Base-by-base conservation (phyloP, 2,797 vertebrate species). In the Dallia pectoralis region DNA sequence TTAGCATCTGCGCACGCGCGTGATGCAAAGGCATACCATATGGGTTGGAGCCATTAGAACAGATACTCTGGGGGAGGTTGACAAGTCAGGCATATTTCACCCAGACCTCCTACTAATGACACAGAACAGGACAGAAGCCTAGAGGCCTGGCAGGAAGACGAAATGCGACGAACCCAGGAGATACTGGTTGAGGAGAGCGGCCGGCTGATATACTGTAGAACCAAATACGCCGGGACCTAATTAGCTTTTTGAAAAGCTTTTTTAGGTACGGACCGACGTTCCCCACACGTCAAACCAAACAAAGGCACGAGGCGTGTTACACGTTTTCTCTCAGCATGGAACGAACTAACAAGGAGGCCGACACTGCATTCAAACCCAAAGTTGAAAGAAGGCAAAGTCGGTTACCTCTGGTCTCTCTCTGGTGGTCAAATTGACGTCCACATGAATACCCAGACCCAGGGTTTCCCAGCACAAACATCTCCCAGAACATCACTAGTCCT, bases 61-160 rank as follows among this genome's bases (percentile, higher is more conserved):
- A 9, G 9, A 56, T n/a, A 56, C 9, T 3, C 53, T 22, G 12
- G 53, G 53, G n/a, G 53, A 56, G 53, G 53, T 25, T 56, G 53
- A 56, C n/a, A 56, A 56, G 61, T 63, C 27, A 18, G 15, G 15
- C 29, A 63, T 32, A 16, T 63, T 63, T 63, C 29, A 32, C 59
- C 59, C 61, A 16, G 61, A 5, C 27, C 29, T 29, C 61, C 61
- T 14, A 29, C 16, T 63, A 29, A 63, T 63, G 29, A 63, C 56
- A 61, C 61, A 30, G 22, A 15, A 14, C 61, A 62, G 61, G 61
- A 62, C 27, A 27, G 29, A 11, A 62, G 25, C 61, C 27, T 27
- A 62, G 27, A 29, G 61, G 61, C 61, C 61, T 62, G 61, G 61
- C 61, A 62, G 61, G 29, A 27, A 62, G 61, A 56, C 25, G 53